Evolutionary conservation across 2,888 invertebrate species (phyloP).

Genomic region (Nomada fucata): DNA sequence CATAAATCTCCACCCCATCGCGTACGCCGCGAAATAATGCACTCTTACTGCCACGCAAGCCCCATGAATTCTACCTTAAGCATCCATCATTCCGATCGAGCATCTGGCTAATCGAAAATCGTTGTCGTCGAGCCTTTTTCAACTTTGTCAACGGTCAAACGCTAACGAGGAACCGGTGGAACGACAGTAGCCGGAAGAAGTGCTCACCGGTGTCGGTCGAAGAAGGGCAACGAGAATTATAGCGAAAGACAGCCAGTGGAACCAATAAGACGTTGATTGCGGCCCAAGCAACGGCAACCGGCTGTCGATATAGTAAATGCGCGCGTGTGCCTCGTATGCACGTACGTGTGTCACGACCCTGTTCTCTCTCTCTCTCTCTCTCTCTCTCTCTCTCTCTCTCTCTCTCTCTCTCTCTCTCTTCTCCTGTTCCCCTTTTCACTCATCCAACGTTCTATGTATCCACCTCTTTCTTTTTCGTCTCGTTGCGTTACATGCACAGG

Average conservation of each 20-base stretch:
- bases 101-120: slow-evolving; percentile 25
- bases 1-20: too few relatives aligned
- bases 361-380: slow-evolving; percentile 18
- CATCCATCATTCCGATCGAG: not conserved
- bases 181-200: slow-evolving; percentile 70
- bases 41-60: too few relatives aligned
- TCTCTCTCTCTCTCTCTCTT: slow-evolving; percentile 32
- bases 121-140: slow-evolving; percentile 40
- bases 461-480: slow-evolving; percentile 39
- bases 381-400: slow-evolving; percentile 1
- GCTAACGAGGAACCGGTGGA: slow-evolving; percentile 61
- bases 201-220: slow-evolving; percentile 55
- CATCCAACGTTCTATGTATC: not conserved
- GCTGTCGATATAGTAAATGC: slow-evolving; percentile 62
- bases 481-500: slow-evolving; percentile 56
- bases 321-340: slow-evolving; percentile 61
- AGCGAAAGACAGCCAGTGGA: slow-evolving; percentile 64
- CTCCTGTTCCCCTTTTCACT: slow-evolving; percentile 16
- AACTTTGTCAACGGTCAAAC: slow-evolving; percentile 53
- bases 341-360: slow-evolving; percentile 65
- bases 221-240: slow-evolving; percentile 68
- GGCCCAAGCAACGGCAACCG: slow-evolving; percentile 53
- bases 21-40: too few relatives aligned
- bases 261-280: slow-evolving; percentile 72
- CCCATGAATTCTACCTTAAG: not conserved